A percentile compares a stretch with the other conserved stretches of the same genome.
Conservation (phyloP, 2,888 invertebrate species). For the Apodemia hepburni region DNA sequence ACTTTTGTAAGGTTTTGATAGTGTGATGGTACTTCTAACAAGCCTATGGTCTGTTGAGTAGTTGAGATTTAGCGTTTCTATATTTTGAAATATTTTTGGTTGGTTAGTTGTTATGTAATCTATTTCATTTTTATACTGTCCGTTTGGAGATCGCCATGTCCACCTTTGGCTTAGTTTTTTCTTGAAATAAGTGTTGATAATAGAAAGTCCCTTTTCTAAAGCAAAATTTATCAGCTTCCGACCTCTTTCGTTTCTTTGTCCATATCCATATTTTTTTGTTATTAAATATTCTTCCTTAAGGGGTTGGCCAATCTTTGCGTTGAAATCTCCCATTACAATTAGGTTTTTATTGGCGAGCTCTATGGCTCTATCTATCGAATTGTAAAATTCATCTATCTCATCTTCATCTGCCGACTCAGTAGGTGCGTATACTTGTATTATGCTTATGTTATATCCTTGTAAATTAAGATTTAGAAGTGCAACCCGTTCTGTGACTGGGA, state of each 20-base stretch:
- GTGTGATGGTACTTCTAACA: slow-evolving; percentile 10
- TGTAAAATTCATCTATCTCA: too few relatives aligned
- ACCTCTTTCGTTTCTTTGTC: slow-evolving; percentile 22
- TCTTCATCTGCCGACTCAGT: too few relatives aligned
- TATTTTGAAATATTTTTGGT: slow-evolving; percentile 16
- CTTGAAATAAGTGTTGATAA: slow-evolving; percentile 20
- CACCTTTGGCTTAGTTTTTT: slow-evolving; percentile 18
- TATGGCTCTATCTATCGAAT: too few relatives aligned
- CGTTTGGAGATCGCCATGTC: slow-evolving; percentile 24
- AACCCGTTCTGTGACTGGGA: too few relatives aligned
- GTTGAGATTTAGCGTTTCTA: slow-evolving; percentile 17
- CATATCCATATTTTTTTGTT: slow-evolving; percentile 16
- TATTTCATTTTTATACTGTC: slow-evolving; percentile 18
- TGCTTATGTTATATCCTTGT: too few relatives aligned
- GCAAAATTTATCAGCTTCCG: slow-evolving; percentile 29
- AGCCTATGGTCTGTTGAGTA: slow-evolving; percentile 15
- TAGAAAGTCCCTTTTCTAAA: slow-evolving; percentile 13
- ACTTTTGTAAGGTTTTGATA: background rate
- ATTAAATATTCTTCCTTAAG: slow-evolving; percentile 3
- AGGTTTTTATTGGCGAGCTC: too few relatives aligned
- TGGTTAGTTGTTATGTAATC: slow-evolving; percentile 13
- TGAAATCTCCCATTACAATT: background rate
- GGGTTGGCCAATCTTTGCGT: background rate
- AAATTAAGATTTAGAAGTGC: too few relatives aligned
- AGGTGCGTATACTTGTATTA: too few relatives aligned